Percentiles rank a stretch among this genome's conserved stretches.
phyloP scores from a whole-genome alignment of 1,140 invertebrate genomes.

The Ceratosolen solmsi region DNA sequence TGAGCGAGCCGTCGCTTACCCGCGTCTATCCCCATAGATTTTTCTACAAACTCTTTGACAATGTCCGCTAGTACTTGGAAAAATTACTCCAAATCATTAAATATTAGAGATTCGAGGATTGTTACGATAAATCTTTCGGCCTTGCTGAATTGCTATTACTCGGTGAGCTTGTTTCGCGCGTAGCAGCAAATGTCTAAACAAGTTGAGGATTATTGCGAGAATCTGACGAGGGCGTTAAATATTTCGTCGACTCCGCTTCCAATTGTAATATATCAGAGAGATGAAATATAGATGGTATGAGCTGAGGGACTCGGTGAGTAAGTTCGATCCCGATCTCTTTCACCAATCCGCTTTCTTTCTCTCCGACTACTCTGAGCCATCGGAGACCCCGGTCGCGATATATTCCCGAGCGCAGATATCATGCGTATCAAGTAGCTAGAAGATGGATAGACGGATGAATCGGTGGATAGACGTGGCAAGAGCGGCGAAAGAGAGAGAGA shows the following conservation, averaged over 20 bases:
- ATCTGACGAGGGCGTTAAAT: background rate
- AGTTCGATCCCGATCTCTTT: background rate
- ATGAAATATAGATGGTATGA: background rate
- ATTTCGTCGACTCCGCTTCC: background rate
- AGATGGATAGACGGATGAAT: background rate
- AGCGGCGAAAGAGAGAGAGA: background rate
- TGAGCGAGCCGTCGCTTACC: no score
- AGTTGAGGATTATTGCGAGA: background rate
- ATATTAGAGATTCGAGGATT: no score
- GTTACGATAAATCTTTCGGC: background rate
- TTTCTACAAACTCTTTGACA: no score
- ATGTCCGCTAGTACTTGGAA: no score
- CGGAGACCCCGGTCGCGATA: background rate
- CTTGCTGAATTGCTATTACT: background rate
- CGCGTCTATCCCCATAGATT: no score
- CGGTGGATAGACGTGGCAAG: background rate
- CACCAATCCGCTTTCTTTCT: background rate
- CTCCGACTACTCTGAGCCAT: background rate
- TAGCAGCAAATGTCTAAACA: background rate
- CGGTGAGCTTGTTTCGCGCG: background rate
- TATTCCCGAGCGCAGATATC: background rate
- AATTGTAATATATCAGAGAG: constrained; percentile 6
- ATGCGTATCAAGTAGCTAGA: background rate
- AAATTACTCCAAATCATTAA: no score
- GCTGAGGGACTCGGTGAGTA: background rate